Evolutionary conservation across 2,797 vertebrate species (phyloP), one percentile per base, ranked within the genome.

Genomic region (Alosa sapidissima): DNA sequence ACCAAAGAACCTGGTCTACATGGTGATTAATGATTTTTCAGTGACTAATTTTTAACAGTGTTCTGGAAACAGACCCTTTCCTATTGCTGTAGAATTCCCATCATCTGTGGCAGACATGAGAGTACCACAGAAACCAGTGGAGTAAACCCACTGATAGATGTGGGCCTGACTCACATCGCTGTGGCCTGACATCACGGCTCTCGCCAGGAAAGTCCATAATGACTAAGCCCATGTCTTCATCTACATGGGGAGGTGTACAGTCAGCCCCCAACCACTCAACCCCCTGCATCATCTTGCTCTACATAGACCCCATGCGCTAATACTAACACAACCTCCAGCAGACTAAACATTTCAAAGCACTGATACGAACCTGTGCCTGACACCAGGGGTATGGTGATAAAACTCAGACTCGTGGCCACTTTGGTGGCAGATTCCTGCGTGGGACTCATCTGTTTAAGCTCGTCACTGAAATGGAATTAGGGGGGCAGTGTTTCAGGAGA

Each of bases 301-400:
- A 47, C 41, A 78, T 45, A 78, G 72, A 78, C 1, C 41, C 72
- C 14, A 47, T 78, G 41, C 33, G 5, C 72, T 47, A 19, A 47
- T 47, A 16, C 16, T 19, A 78, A 78, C 41, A 78, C 14, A 19
- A 21, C 4, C 72, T 78, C 72, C 8, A 45, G 16, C 41, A 19
- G 72, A 78, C 72, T 78, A 78, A 78, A 78, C 72, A 72, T 72
- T 72, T 72, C 41, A 33, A 78, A 47, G 72, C 16, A 19, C 72
- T 47, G 72, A 45, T 78, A 21, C 7, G 72, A 19, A 21, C 41
- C 60, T 21, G 60, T 78, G 72, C 6, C 13, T 45, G 68, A 16
- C 16, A 33, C 33, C 14, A 33, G 13, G 2, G 5, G 21, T 68
- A 21, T 33, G 62, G 2, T 24, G 24, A 75, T 75, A 33, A 41